Conservation (phyloP, 1,140 invertebrate species). For the Drosophila nigrodunni region DNA sequence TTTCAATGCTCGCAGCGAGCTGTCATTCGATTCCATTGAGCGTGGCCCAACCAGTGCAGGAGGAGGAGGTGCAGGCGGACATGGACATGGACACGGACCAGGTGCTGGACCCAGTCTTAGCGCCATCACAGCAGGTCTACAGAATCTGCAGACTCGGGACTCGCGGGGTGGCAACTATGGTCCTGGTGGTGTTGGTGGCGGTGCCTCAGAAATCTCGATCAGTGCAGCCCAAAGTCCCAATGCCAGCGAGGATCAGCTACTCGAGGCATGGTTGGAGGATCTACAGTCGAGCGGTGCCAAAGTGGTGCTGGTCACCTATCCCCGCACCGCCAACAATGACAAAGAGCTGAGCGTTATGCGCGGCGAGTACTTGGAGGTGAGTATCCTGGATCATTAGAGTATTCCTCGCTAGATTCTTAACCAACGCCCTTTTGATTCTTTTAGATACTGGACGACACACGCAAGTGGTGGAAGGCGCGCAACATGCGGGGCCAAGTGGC, state of each 20-base stretch:
- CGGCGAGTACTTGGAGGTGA: slow-evolving; percentile 97
- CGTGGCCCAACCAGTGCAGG: slow-evolving; percentile 80
- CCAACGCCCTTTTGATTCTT: not conserved
- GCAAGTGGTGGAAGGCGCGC: slow-evolving; percentile 99
- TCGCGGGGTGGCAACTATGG: slow-evolving; percentile 49
- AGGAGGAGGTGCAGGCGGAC: slow-evolving; percentile 5
- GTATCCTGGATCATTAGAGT: slow-evolving; percentile 5
- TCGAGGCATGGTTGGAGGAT: slow-evolving; percentile 90
- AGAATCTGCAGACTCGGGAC: slow-evolving; percentile 71
- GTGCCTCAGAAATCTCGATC: slow-evolving; percentile 55
- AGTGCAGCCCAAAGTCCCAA: slow-evolving; percentile 38
- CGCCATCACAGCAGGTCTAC: slow-evolving; percentile 74
- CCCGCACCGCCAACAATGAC: slow-evolving; percentile 98
- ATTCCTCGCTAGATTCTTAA: not conserved
- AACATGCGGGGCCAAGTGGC: slow-evolving; percentile 95
- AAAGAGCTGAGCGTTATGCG: slow-evolving; percentile 98
- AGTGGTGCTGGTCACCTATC: slow-evolving; percentile 97
- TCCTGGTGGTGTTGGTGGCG: slow-evolving; percentile 22
- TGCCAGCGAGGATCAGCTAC: slow-evolving; percentile 69
- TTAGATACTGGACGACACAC: slow-evolving; percentile 95
- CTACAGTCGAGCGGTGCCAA: slow-evolving; percentile 90
- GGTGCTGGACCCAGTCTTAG: slow-evolving; percentile 56
- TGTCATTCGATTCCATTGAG: slow-evolving; percentile 91
- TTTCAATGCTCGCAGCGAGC: slow-evolving; percentile 88
- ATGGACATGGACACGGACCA: slow-evolving; percentile 42